Evolutionary conservation across 2,113 vertebrate species (phyloP).

Genomic region (Pholis gunnellus): DNA sequence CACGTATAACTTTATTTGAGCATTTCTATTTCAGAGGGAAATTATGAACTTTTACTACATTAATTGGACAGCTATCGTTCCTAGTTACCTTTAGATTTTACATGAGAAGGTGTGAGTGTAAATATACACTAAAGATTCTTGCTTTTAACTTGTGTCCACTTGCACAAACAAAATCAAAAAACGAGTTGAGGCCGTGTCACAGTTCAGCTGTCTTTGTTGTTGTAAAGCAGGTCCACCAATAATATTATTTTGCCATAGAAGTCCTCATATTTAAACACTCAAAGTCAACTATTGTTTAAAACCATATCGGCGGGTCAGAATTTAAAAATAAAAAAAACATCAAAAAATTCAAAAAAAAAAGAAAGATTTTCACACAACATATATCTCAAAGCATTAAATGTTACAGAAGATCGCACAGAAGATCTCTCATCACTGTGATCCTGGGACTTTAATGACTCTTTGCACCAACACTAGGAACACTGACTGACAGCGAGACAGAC

Average conservation of each 20-base stretch:
- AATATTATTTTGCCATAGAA: too few relatives aligned
- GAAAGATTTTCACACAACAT: not conserved
- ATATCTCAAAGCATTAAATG: not conserved
- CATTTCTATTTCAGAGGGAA: not conserved
- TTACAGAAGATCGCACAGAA: not conserved
- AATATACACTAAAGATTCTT: too few relatives aligned
- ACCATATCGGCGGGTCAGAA: too few relatives aligned
- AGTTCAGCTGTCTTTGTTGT: too few relatives aligned
- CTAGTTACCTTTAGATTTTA: not conserved
- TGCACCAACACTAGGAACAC: not conserved
- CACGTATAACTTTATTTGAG: not conserved
- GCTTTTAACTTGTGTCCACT: too few relatives aligned
- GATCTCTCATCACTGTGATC: not conserved
- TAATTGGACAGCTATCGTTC: not conserved
- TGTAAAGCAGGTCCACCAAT: too few relatives aligned
- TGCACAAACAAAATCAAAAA: too few relatives aligned
- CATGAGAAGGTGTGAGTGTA: too few relatives aligned
- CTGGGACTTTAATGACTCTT: not conserved
- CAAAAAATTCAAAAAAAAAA: too few relatives aligned
- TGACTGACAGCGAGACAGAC: constrained; percentile 2
- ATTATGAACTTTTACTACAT: not conserved
- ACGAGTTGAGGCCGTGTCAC: too few relatives aligned
- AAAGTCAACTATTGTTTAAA: not conserved
- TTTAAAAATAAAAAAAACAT: too few relatives aligned
- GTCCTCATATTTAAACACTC: not conserved